Base-by-base conservation (phyloP, 2,113 vertebrate species). In the Brachypodius melanocephalos region DNA sequence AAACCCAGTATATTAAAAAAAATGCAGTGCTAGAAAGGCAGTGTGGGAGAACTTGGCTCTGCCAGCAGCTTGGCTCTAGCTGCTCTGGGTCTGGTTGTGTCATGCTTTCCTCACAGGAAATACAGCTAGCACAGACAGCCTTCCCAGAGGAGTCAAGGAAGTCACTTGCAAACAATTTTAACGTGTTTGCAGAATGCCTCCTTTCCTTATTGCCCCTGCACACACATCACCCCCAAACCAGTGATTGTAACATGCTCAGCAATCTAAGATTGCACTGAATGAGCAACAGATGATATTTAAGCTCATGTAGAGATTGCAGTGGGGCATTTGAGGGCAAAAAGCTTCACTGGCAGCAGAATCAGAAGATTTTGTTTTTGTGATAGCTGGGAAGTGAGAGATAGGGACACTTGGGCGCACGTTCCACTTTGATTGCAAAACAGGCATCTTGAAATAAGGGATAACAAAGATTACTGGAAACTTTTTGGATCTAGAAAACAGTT, bases 351-450 rank as follows among this genome's bases (percentile, higher is more conserved):
- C 67, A 93, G 34, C 32, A 85, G 73, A 96, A 74, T 61, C 32
- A 72, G 87, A 84, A 94, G 54, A 51, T 66, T 59, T 20, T 68
- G 36, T 4, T 85, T 75, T 88, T 80, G 18, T 65, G 75, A 79
- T 90, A 86, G 58, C 57, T 86, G 58, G 32, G 31, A 78, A 91
- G 72, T 34, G 22, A 94, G 78, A 88, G 76, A 59, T 55, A 86
- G 61, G 42, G 63, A 91, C 81, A 29, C 34, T 68, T 61, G 0
- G 0, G 65, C 81, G 51, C 25, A 40, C 5, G 20, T 93, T 91
- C 34, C 45, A 48, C 40, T 82, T 59, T 16, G 67, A 85, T 83
- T 96, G 95, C 93, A 96, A 93, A 94, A 97, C 45, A 93, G 43
- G 67, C 91, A 45, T 83, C 89, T 91, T 63, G 28, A 94, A 95